Evolutionary conservation across 2,797 vertebrate genomes (phyloP).

Genomic region (Hirundo rustica): DNA sequence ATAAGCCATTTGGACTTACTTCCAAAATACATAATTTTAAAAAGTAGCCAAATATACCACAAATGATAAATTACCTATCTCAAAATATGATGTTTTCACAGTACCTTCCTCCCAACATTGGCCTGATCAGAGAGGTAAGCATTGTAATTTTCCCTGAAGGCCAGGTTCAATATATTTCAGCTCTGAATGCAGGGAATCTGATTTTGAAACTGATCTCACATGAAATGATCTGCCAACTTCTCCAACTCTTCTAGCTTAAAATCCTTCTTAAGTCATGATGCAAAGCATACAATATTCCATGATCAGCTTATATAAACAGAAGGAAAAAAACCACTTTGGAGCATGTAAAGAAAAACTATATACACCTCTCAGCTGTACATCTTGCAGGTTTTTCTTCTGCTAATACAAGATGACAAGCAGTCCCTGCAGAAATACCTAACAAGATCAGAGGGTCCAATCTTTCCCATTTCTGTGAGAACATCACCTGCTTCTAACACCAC

Average conservation of each 20-base stretch:
- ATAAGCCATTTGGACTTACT: neutral
- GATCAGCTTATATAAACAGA: neutral
- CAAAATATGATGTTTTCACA: neutral
- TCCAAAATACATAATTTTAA: neutral
- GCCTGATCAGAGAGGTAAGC: neutral
- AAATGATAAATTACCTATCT: neutral
- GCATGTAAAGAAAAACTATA: neutral
- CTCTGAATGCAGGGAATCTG: neutral
- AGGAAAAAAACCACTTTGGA: neutral
- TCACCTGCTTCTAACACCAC: neutral
- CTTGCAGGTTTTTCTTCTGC: neutral
- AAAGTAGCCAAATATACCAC: neutral
- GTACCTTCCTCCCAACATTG: neutral
- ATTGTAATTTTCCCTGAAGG: neutral
- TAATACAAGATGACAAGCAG: neutral
- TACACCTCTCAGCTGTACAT: neutral
- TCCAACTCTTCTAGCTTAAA: neutral
- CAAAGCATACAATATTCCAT: neutral
- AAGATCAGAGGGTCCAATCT: neutral
- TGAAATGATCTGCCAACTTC: neutral
- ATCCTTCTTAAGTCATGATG: neutral
- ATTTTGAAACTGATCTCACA: neutral
- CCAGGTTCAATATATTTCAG: neutral
- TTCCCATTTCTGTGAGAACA: neutral
- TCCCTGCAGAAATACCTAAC: neutral